A percentile compares a stretch with the other conserved stretches of the same genome.
These are phyloP conservation scores for Aphidius ervi DNA, from an alignment of 1,140 invertebrate genomes.

Conservation along the genomic window DNA sequence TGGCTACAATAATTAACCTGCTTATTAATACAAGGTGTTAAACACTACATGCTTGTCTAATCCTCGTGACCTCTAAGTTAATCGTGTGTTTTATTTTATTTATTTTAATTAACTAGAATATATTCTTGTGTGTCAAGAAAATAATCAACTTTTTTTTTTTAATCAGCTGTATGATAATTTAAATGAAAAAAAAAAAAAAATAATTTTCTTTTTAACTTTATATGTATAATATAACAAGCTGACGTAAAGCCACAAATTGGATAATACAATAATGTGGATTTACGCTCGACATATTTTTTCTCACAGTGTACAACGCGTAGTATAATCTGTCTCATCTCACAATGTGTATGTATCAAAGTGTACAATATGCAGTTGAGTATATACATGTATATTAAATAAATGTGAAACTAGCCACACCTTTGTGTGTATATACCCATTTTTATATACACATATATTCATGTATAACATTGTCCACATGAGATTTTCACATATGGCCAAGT, in stretches of 20 bases:
- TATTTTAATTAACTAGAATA: too few species aligned
- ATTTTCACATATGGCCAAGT: background rate
- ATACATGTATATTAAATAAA: too few species aligned
- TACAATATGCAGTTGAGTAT: too few species aligned
- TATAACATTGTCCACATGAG: background rate
- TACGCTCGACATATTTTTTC: constrained; percentile 13
- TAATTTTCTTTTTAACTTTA: background rate
- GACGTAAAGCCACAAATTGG: background rate
- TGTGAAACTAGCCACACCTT: background rate
- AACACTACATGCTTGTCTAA: too few species aligned
- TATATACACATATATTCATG: background rate
- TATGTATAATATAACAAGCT: constrained; percentile 2
- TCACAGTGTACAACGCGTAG: background rate
- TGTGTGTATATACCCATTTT: background rate
- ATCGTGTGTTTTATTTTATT: too few species aligned
- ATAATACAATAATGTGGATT: constrained; percentile 23
- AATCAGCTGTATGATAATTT: too few species aligned
- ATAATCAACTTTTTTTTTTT: too few species aligned
- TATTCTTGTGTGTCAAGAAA: too few species aligned
- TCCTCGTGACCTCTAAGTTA: too few species aligned
- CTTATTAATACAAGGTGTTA: constrained; percentile 4
- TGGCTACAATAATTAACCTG: constrained; percentile 16
- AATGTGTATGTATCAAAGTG: too few species aligned
- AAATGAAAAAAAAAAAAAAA: too few species aligned
- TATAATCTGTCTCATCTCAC: background rate